A percentile compares a stretch with the other conserved stretches of the same genome.
Conservation (phyloP, 2,113 vertebrate species). For the Actenoides hombroni region DNA sequence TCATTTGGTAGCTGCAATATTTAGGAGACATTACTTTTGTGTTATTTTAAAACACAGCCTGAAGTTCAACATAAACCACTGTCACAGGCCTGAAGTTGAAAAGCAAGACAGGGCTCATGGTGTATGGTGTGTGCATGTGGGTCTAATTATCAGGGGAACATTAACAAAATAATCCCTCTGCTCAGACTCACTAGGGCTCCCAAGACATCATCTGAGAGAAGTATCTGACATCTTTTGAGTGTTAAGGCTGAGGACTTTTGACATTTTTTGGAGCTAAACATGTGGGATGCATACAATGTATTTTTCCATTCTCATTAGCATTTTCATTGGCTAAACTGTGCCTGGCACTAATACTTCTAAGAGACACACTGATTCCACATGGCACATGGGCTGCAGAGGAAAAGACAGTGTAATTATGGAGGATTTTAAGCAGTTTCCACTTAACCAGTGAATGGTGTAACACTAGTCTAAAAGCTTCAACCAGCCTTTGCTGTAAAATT, state of each 20-base stretch:
- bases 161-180: background rate
- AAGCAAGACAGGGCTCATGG: background rate
- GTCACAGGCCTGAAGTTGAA: background rate
- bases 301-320: conserved; percentile 1
- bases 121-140: background rate
- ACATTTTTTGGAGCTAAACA: background rate
- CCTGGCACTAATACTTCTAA: background rate
- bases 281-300: background rate
- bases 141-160: background rate
- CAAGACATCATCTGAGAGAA: background rate
- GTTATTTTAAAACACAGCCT: background rate
- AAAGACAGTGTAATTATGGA: background rate
- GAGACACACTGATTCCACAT: background rate
- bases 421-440: background rate
- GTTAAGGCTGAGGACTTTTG: background rate
- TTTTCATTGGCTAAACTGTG: background rate
- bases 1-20: background rate
- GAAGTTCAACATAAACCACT: background rate
- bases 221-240: background rate
- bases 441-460: background rate
- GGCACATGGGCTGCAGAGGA: background rate
- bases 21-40: background rate
- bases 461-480: background rate
- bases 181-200: background rate
- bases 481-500: background rate